Conservation (phyloP, 2,888 invertebrate genomes). For the Hoplodrina ambigua region DNA sequence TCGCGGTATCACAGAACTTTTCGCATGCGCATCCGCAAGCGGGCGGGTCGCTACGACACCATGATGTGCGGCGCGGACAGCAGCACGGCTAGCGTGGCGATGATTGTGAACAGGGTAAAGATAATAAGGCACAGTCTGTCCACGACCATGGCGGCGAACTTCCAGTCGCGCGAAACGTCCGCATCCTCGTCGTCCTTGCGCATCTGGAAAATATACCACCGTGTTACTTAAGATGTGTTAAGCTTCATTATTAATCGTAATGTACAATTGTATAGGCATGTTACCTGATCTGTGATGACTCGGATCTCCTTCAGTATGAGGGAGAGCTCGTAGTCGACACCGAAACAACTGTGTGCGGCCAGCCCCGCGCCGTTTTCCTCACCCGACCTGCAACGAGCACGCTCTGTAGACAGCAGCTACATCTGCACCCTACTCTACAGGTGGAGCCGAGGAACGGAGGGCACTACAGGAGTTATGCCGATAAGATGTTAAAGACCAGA, state of each 20-base stretch:
- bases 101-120: constrained; percentile 99
- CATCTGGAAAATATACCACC: constrained; percentile 91
- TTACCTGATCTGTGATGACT: constrained; percentile 96
- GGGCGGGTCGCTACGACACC: constrained; percentile 94
- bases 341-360: constrained; percentile 96
- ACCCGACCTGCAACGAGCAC: constrained; percentile 85
- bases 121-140: constrained; percentile 99
- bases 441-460: constrained; percentile 87
- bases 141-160: constrained; percentile 99
- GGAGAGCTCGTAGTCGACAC: constrained; percentile 98
- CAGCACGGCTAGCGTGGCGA: constrained; percentile 99
- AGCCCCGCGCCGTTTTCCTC: constrained; percentile 94
- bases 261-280: background rate
- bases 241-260: background rate
- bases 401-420: constrained; percentile 86
- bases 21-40: constrained; percentile 87
- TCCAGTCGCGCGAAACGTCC: constrained; percentile 99
- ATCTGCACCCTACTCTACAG: constrained; percentile 84
- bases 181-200: constrained; percentile 98
- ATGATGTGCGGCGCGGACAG: constrained; percentile 99
- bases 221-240: constrained; percentile 4
- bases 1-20: constrained; percentile 93
- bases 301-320: constrained; percentile 98
- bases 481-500: constrained; percentile 78
- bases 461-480: constrained; percentile 87